These are phyloP conservation scores for Axinella damicornis DNA, from an alignment of 37 sponge, comb jelly and placozoan species.

Conservation along the genomic window DNA sequence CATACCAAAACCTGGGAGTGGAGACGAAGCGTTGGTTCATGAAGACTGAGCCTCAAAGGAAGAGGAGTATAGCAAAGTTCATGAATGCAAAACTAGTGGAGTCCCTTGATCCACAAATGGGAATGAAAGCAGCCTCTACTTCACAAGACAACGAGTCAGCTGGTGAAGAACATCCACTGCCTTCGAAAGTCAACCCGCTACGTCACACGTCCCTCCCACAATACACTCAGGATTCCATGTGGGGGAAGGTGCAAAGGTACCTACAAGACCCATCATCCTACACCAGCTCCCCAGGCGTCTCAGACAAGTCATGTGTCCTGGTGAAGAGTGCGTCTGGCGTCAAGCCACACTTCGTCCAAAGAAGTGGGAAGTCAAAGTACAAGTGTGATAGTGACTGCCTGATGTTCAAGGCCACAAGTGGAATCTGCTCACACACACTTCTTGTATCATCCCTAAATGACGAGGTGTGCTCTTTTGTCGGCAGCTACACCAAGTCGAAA, in stretches of 20 bases:
- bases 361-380: background rate
- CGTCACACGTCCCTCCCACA: background rate
- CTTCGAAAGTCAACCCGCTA: background rate
- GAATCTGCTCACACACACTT: background rate
- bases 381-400: conserved; percentile 1
- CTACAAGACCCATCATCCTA: background rate
- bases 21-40: conserved; percentile 9
- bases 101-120: background rate
- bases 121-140: background rate
- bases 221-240: background rate
- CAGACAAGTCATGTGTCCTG: background rate
- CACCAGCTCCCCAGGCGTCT: background rate
- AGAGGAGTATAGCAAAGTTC: background rate
- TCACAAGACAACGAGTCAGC: background rate
- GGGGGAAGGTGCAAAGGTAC: background rate
- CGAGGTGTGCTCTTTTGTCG: background rate
- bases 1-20: background rate
- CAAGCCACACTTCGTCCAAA: conserved; percentile 1
- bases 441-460: background rate
- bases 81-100: conserved; percentile 2
- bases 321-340: background rate
- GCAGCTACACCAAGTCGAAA: background rate
- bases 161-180: background rate
- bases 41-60: background rate
- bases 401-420: background rate